These are phyloP conservation scores for Glyptemys insculpta DNA, from an alignment of 2,797 vertebrate genomes.

Conservation along the genomic window DNA sequence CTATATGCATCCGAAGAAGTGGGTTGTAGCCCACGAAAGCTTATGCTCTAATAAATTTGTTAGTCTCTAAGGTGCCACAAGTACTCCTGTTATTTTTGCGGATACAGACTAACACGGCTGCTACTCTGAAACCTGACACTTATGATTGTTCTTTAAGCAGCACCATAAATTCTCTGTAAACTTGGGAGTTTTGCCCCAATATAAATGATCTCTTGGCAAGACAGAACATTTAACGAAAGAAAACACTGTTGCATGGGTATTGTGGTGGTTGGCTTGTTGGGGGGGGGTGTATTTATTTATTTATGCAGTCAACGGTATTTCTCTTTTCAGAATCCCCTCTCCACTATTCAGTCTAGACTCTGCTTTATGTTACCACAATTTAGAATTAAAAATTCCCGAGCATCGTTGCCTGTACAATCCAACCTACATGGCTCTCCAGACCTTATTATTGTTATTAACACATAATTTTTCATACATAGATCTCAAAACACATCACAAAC, in stretches of 20 bases:
- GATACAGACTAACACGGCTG: no score
- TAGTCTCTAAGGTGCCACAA: no score
- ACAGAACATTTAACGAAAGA: conserved; percentile 5
- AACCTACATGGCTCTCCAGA: not conserved
- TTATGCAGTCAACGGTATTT: not conserved
- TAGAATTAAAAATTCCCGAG: not conserved
- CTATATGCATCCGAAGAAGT: no score
- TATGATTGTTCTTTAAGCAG: conserved; percentile 48
- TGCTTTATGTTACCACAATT: not conserved
- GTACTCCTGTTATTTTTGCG: no score
- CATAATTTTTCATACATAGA: not conserved
- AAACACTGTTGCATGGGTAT: not conserved
- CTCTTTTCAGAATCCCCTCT: not conserved
- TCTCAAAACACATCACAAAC: not conserved
- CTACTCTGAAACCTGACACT: no score
- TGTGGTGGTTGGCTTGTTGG: not conserved
- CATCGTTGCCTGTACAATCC: not conserved
- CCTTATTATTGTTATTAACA: not conserved
- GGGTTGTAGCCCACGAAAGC: no score
- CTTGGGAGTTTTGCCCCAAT: not conserved
- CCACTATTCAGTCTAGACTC: not conserved
- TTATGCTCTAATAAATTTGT: no score
- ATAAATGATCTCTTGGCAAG: conserved; percentile 31
- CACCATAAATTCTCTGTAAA: conserved; percentile 27
- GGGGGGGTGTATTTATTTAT: accelerated